Base-by-base conservation (phyloP, 2,888 invertebrate genomes). In the Nomada ruficornis region DNA sequence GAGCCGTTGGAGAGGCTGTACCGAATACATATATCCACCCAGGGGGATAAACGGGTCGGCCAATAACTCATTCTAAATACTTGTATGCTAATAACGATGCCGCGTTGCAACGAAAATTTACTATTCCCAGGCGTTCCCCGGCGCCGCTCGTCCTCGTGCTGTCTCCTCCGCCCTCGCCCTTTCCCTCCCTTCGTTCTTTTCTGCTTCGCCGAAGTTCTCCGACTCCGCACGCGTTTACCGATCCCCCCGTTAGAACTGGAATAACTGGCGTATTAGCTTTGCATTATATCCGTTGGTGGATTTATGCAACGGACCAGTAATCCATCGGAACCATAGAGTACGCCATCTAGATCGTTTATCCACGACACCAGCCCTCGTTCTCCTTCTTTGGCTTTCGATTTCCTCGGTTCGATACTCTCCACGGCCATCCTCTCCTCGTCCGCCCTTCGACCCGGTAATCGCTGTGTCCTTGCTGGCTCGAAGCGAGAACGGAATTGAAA, bases 11-110 rank as follows among this genome's bases (percentile, higher is more conserved):
- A 44, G 67, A 63, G 68, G 63, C 80, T 81, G 74, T 76, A 73
- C 86, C 85, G 82, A 36, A 36, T 36, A 36, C 89, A 90, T 88
- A 86, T 85, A 88, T 84, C 85, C 80, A 81, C 87, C 89, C 87
- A 72, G 70, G 85, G 85, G 89, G 88, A 90, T 91, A 89, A 91
- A 84, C 90, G 85, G 72, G 69, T 83, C 82, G 83, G 87, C 87
- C 85, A 90, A 92, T 93, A 92, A 93, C 90, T 93, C 93, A 93
- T 92, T 90, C 90, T 89, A 92, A 91, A 91, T 92, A 92, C 92
- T 91, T 89, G 91, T 91, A 91, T 92, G 93, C 92, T 93, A 93
- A 91, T 91, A 90, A 90, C 89, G 84, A 82, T 80, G 87, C 83
- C 78, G 80, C 78, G 84, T 70, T 86, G 85, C 87, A 87, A 87